Conservation (phyloP, 2,888 invertebrate genomes). For the Ophion slaviceki region DNA sequence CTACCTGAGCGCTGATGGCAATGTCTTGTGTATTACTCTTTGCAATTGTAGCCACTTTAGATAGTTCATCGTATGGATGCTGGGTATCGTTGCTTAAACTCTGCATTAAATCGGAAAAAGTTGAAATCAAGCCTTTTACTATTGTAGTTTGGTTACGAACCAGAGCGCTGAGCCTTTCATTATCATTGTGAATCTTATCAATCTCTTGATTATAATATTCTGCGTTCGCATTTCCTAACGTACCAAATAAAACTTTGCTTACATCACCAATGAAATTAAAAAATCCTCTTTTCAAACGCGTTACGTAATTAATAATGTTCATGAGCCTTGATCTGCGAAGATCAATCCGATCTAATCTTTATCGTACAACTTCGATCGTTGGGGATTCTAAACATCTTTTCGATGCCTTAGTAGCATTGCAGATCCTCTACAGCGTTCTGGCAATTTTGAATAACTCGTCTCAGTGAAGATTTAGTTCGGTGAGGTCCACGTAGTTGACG, state of each 20-base stretch:
- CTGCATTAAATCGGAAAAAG: background rate
- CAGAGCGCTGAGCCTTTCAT: too few relatives aligned
- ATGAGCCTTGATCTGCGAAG: background rate
- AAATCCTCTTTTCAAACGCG: background rate
- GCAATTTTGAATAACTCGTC: background rate
- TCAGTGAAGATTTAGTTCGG: background rate
- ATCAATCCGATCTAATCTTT: background rate
- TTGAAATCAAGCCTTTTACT: background rate
- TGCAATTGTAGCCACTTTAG: background rate
- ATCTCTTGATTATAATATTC: background rate
- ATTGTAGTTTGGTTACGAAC: background rate
- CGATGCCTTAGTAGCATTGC: background rate
- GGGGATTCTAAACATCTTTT: too few relatives aligned
- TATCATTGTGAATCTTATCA: too few relatives aligned
- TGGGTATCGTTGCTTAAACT: background rate
- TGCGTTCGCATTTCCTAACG: background rate
- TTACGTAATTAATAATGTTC: background rate
- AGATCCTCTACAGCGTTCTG: background rate
- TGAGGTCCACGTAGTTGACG: constrained; percentile 26
- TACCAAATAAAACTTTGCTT: background rate
- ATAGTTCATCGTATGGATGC: background rate
- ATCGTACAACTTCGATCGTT: too few relatives aligned
- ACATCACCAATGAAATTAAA: constrained; percentile 18
- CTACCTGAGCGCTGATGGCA: background rate
- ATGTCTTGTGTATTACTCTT: background rate